Evolutionary conservation across 2,888 invertebrate genomes (phyloP).

Genomic region (Oxycera nigricornis): DNA sequence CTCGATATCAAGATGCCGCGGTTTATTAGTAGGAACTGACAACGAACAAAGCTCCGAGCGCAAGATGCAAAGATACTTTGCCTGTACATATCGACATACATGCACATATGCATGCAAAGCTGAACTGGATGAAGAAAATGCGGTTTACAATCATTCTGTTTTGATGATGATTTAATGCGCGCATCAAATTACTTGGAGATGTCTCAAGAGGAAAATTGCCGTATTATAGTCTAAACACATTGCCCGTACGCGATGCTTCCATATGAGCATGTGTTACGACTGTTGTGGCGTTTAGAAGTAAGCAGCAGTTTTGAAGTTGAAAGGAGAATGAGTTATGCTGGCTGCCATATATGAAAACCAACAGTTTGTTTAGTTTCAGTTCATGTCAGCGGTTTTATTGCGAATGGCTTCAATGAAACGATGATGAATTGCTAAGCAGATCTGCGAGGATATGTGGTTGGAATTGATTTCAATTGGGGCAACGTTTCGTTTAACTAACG

Average conservation of each 20-base stretch:
- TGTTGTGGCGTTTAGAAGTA: not conserved
- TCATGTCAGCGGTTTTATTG: slow-evolving; percentile 4
- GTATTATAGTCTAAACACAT: slow-evolving; percentile 30
- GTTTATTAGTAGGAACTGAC: slow-evolving; percentile 32
- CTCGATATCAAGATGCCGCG: slow-evolving; percentile 17
- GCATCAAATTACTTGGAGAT: slow-evolving; percentile 36
- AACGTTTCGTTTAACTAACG: too few relatives aligned
- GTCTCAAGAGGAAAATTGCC: slow-evolving; percentile 40
- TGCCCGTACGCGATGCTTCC: not conserved
- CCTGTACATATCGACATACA: not conserved
- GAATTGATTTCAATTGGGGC: slow-evolving; percentile 7
- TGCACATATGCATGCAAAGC: not conserved
- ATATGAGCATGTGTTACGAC: not conserved
- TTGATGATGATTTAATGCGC: slow-evolving; percentile 40
- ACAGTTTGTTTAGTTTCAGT: not conserved
- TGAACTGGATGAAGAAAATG: not conserved
- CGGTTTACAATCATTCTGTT: slow-evolving; percentile 33
- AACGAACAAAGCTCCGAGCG: not conserved
- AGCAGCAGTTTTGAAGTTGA: not conserved
- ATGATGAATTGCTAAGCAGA: slow-evolving; percentile 16
- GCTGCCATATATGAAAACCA: slow-evolving; percentile 1
- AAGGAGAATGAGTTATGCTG: not conserved
- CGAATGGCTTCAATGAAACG: not conserved
- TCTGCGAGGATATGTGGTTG: not conserved
- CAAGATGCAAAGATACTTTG: not conserved